Evolutionary conservation across 1,140 invertebrate genomes (phyloP), one percentile per base, ranked within the genome.

Genomic region (Drosophila ogumai): DNA sequence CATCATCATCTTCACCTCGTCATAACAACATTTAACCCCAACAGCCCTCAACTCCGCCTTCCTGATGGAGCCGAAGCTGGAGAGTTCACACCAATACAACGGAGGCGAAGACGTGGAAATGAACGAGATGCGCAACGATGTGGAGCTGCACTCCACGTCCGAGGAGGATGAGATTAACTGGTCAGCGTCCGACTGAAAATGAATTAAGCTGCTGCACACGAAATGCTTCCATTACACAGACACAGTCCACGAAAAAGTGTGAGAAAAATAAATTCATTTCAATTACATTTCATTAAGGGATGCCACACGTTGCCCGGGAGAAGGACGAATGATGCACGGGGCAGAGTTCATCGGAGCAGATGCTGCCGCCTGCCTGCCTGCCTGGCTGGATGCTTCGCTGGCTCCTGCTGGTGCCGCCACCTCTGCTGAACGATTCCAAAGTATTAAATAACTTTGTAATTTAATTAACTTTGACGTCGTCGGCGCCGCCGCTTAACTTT

Each of bases 361-460:
- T 66, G 41, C 31, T 38, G 60, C 52, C 47, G 60, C 52, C 47
- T 47, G 40, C 46, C 46, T 17, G 60, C 19, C 22, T 34, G 36
- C 6, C 28, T 41, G 13, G 64, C 43, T 49, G 50, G 66, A 72
- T 72, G 68, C 66, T 59, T 17, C 68, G 41, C 17, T 50, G 65
- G 40, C 61, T 72, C 52, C 68, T 71, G 65, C 65, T 57, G 68
- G 41, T 28, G 52, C 38, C 58, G 40, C 36, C 34, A 17, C 19
- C 43, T 28, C 34, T 34, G n/a, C 71, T 56, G 56, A 75, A 75
- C 82, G 71, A 79, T 88, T 81, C 78, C 71, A 90, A 81, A 85
- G 85, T 90, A 90, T 90, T 90, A 90, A 90, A 90, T 90, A 90
- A 90, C 85, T 88, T 88, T 90, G 85, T 90, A 90, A 90, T 90